Conservation (phyloP, 1,140 invertebrate genomes). For the Leucophenga varia region DNA sequence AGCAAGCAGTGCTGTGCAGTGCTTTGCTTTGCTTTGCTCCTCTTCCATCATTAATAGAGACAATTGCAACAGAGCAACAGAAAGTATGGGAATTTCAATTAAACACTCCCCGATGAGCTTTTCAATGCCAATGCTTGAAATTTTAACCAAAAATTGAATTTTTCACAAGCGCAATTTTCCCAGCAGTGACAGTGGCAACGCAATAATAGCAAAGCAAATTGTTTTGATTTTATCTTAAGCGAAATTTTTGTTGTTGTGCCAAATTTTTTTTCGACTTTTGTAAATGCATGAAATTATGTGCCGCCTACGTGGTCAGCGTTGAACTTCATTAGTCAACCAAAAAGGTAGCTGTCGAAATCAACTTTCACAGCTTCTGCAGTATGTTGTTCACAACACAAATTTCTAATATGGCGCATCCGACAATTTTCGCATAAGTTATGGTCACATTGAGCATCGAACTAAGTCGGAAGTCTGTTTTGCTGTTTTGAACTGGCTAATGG, state of each 20-base stretch:
- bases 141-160: no score
- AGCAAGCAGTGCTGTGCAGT: conserved; percentile 10
- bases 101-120: conserved; percentile 24
- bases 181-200: conserved; percentile 3
- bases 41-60: no score
- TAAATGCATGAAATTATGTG: conserved; percentile 38
- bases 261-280: not conserved
- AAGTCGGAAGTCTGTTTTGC: no score
- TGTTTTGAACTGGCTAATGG: no score
- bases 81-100: conserved; percentile 32
- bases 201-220: no score
- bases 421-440: conserved; percentile 12
- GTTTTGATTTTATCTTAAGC: conserved; percentile 2
- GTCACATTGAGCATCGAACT: conserved; percentile 10
- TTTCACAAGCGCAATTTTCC: no score
- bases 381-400: conserved; percentile 2
- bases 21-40: no score
- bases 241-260: no score
- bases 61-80: no score
- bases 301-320: conserved; percentile 31
- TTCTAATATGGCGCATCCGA: conserved; percentile 15
- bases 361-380: conserved; percentile 16
- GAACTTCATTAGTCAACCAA: conserved; percentile 1
- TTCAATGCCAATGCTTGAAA: conserved; percentile 24
- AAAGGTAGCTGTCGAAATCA: not conserved